Evolutionary conservation across 2,113 vertebrate genomes (phyloP).

Genomic region (Oryzias celebensis): DNA sequence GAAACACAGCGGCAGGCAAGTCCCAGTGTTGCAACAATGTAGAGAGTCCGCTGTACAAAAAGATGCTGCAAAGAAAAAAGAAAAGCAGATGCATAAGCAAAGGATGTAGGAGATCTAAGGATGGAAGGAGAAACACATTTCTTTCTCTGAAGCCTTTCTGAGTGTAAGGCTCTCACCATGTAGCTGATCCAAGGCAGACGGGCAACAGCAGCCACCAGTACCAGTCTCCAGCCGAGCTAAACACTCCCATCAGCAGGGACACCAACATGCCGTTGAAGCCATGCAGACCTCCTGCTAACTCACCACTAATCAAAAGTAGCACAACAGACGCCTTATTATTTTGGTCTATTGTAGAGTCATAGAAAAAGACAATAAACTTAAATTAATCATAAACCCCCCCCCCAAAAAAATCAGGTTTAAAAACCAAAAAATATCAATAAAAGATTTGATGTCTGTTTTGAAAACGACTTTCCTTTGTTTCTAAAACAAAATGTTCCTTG

Average conservation of each 20-base stretch:
- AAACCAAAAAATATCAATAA: no score
- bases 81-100: background rate
- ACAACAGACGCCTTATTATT: background rate
- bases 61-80: conserved; percentile 53
- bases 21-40: conserved; percentile 69
- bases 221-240: conserved; percentile 75
- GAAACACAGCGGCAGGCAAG: conserved; percentile 73
- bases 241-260: conserved; percentile 75
- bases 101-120: background rate
- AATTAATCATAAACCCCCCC: no score
- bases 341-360: no score
- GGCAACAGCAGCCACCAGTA: conserved; percentile 78
- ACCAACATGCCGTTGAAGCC: conserved; percentile 78
- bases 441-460: no score
- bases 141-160: no score
- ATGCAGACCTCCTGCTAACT: conserved; percentile 66
- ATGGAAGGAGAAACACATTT: background rate
- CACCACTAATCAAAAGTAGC: conserved; percentile 50
- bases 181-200: conserved; percentile 59
- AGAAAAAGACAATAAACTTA: no score
- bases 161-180: conserved; percentile 56
- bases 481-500: no score
- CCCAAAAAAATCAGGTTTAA: no score
- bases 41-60: conserved; percentile 69
- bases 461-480: no score